Conservation (phyloP, 2,888 invertebrate species). For the Zaprionus obscuricornis region DNA sequence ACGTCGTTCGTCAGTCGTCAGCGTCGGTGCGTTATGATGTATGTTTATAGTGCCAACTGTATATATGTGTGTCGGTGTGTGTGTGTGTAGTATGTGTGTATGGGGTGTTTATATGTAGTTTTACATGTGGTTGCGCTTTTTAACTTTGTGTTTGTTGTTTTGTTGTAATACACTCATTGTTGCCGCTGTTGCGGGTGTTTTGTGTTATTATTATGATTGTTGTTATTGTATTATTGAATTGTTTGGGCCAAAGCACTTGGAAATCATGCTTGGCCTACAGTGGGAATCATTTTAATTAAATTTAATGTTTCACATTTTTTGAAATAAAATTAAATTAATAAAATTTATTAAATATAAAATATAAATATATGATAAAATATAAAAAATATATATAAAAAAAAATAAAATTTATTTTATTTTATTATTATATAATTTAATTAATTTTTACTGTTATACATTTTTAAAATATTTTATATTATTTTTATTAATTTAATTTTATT, state of each 20-base stretch:
- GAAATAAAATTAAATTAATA: too few species aligned
- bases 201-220: conserved; percentile 79
- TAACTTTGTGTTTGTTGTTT: conserved; percentile 52
- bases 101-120: conserved; percentile 19
- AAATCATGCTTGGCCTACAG: conserved; percentile 46
- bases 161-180: conserved; percentile 57
- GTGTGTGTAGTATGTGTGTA: conserved; percentile 10
- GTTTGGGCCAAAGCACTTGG: conserved; percentile 80
- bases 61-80: neutral
- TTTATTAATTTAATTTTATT: too few species aligned
- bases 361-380: too few species aligned
- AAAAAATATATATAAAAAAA: neutral
- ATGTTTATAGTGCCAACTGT: conserved; percentile 63
- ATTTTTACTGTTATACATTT: too few species aligned
- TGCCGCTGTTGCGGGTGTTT: conserved; percentile 60
- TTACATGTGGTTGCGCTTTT: conserved; percentile 59
- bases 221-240: conserved; percentile 79
- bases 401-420: neutral
- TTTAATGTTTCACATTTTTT: too few species aligned
- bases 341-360: too few species aligned
- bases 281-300: too few species aligned
- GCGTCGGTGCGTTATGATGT: conserved; percentile 77
- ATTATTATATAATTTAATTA: neutral
- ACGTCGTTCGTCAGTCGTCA: conserved; percentile 66
- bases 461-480: too few species aligned